These are phyloP conservation scores for Mastacembelus armatus DNA, from an alignment of 2,797 vertebrate genomes.

Conservation along the genomic window DNA sequence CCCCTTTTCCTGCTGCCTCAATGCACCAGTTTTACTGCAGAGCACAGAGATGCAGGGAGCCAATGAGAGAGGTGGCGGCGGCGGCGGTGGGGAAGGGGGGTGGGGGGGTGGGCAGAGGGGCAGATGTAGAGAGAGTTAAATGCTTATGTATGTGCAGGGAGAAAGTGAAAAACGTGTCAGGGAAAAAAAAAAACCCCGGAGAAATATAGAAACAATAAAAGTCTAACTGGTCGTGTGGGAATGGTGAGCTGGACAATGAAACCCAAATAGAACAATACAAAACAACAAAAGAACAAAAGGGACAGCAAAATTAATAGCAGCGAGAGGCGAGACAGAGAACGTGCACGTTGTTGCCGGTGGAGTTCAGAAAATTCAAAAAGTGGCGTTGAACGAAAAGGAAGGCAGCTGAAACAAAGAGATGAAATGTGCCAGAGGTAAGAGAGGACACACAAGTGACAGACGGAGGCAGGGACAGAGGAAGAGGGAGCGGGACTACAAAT, in stretches of 20 bases:
- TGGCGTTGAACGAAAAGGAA: not conserved
- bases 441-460: constrained; percentile 65
- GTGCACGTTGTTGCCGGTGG: constrained; percentile 20
- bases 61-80: constrained; percentile 63
- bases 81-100: constrained; percentile 7
- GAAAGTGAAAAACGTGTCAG: constrained; percentile 41
- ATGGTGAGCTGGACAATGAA: constrained; percentile 3
- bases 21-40: constrained; percentile 86
- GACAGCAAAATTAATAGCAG: constrained; percentile 31
- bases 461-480: constrained; percentile 57
- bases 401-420: constrained; percentile 20
- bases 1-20: constrained; percentile 80
- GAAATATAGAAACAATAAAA: constrained; percentile 44
- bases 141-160: constrained; percentile 55
- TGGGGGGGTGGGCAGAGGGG: constrained; percentile 33
- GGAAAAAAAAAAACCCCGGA: constrained; percentile 42
- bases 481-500: constrained; percentile 79
- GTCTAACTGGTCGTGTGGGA: constrained; percentile 20
- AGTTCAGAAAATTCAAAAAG: constrained; percentile 47
- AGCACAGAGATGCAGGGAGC: constrained; percentile 78
- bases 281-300: constrained; percentile 41
- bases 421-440: constrained; percentile 26
- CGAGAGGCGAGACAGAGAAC: constrained; percentile 7
- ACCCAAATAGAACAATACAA: constrained; percentile 17
- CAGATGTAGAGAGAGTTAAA: constrained; percentile 70